A percentile compares a stretch with the other conserved stretches of the same genome.
These are phyloP conservation scores for Drosophila arawakana DNA, from an alignment of 1,140 invertebrate species.

Conservation along the genomic window DNA sequence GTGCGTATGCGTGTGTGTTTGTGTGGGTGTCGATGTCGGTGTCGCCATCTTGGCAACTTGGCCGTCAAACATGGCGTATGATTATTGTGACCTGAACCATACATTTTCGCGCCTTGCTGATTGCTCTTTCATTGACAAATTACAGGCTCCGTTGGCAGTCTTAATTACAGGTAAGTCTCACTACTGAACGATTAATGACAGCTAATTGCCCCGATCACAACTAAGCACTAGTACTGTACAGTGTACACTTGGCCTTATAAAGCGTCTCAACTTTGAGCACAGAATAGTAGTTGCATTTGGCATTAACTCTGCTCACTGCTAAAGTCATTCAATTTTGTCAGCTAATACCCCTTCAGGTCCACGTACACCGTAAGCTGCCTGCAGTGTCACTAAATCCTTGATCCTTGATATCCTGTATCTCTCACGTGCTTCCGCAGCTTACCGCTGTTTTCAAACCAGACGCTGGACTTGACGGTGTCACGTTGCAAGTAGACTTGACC, in stretches of 20 bases:
- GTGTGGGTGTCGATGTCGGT: not conserved
- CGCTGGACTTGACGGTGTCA: constrained; percentile 29
- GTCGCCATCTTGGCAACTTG: constrained; percentile 23
- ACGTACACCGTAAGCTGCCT: constrained; percentile 41
- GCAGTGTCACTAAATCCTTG: constrained; percentile 59
- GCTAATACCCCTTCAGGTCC: constrained; percentile 38
- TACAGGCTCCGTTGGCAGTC: constrained; percentile 26
- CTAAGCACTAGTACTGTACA: not conserved
- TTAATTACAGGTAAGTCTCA: constrained; percentile 50
- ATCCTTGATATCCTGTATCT: constrained; percentile 51
- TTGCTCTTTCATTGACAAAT: constrained; percentile 68
- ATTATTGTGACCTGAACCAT: constrained; percentile 43
- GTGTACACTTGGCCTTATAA: constrained; percentile 24
- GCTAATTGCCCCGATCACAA: constrained; percentile 45
- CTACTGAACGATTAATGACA: constrained; percentile 30
- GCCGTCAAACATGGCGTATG: constrained; percentile 50
- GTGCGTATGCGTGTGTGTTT: not conserved
- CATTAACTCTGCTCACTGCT: constrained; percentile 10
- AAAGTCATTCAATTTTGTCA: constrained; percentile 68
- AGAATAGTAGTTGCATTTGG: constrained; percentile 31
- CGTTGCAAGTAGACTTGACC: constrained; percentile 41
- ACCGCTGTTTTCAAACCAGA: constrained; percentile 50
- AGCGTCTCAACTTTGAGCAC: constrained; percentile 6
- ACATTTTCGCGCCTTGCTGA: constrained; percentile 59
- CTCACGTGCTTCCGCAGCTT: constrained; percentile 66